Evolutionary conservation across 1,140 invertebrate species (phyloP).

Genomic region (Bombus turneri): DNA sequence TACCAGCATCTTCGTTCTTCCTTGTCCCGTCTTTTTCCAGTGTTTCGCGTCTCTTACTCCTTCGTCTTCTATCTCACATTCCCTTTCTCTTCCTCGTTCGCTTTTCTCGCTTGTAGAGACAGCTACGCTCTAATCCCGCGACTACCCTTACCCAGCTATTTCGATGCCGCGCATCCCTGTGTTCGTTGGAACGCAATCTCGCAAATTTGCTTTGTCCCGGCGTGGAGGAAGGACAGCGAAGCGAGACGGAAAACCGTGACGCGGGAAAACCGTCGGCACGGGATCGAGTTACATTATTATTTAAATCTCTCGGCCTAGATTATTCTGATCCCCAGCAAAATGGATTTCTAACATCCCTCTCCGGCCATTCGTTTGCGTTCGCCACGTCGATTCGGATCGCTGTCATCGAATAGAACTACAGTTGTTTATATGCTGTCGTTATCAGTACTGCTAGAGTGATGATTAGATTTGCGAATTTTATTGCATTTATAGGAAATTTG

Average conservation of each 20-base stretch:
- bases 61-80: neutral
- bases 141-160: conserved; percentile 53
- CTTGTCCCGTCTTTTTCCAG: neutral
- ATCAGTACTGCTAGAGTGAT: neutral
- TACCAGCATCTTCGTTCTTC: conserved; percentile 45
- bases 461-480: too few relatives aligned
- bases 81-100: conserved; percentile 8
- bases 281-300: conserved; percentile 64
- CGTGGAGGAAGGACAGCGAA: conserved; percentile 33
- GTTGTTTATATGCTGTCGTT: neutral
- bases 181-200: conserved; percentile 73
- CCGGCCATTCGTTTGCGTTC: too few relatives aligned
- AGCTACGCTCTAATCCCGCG: conserved; percentile 58
- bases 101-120: conserved; percentile 22
- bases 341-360: conserved; percentile 34
- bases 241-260: conserved; percentile 60
- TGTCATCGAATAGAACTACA: neutral
- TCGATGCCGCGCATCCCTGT: conserved; percentile 46
- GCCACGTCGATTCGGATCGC: neutral
- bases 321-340: conserved; percentile 53
- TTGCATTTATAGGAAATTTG: too few relatives aligned
- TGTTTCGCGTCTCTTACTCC: conserved; percentile 11
- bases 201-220: conserved; percentile 73
- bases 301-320: conserved; percentile 56
- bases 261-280: conserved; percentile 55